Conservation (phyloP, 2,113 vertebrate species). For the Cyprinus carpio region DNA sequence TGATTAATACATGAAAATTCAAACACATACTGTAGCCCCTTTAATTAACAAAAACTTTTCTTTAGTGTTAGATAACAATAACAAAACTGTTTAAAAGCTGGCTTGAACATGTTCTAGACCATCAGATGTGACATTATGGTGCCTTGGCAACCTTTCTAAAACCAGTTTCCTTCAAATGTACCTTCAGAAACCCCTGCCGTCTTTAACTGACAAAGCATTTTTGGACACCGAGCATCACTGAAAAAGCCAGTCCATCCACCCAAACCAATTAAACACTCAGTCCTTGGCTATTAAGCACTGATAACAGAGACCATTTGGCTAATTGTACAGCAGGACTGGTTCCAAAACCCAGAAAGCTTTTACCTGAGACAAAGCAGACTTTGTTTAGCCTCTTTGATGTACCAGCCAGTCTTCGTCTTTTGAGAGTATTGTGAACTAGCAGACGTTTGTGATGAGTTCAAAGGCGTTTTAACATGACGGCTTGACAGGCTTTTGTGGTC, state of each 20-base stretch:
- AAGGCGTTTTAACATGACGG: conserved; percentile 15
- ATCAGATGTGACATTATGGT: neutral
- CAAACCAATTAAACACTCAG: neutral
- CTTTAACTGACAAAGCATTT: neutral
- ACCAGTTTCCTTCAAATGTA: neutral
- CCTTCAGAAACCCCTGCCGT: neutral
- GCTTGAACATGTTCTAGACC: neutral
- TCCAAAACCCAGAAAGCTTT: conserved; percentile 4
- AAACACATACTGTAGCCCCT: no score
- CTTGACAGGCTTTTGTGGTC: conserved; percentile 34
- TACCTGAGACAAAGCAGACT: conserved; percentile 22
- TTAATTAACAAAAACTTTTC: no score
- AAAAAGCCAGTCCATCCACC: neutral
- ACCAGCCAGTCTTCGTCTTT: neutral
- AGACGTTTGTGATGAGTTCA: conserved; percentile 13
- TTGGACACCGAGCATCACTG: neutral
- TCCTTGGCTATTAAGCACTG: neutral
- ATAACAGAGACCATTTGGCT: neutral
- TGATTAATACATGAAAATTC: no score
- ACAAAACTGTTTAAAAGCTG: neutral
- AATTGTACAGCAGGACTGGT: neutral
- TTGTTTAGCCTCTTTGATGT: conserved; percentile 30
- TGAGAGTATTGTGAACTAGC: conserved; percentile 11
- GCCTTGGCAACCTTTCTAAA: neutral
- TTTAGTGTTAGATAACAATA: neutral